phyloP scores from a whole-genome alignment of 1,140 invertebrate species.

The Sarcophaga bullata region DNA sequence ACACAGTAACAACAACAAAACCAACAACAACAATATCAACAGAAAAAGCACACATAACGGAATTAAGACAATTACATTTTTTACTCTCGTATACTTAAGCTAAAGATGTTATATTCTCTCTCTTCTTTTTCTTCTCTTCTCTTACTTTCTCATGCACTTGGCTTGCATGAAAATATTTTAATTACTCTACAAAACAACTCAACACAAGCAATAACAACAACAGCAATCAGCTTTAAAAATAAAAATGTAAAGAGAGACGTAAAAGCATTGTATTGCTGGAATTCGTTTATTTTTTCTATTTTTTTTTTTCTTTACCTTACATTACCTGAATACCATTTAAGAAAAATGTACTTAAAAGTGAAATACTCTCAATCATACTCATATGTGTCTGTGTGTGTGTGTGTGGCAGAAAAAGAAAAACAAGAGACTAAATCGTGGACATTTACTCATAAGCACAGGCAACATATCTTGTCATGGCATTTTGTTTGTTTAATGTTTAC shows the following conservation, averaged over 20 bases:
- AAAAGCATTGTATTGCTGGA: neutral
- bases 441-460: too few species aligned
- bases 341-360: too few species aligned
- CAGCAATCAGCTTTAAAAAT: neutral
- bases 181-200: constrained; percentile 42
- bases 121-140: neutral
- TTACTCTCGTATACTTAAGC: constrained; percentile 5
- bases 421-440: too few species aligned
- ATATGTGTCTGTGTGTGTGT: too few species aligned
- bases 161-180: constrained; percentile 42
- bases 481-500: neutral
- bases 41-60: constrained; percentile 24
- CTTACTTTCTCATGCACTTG: neutral
- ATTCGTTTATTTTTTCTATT: neutral
- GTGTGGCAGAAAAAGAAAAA: too few species aligned
- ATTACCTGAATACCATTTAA: neutral
- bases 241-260: neutral
- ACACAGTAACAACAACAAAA: neutral
- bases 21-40: neutral
- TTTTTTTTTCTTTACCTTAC: neutral
- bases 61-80: neutral
- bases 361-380: too few species aligned
- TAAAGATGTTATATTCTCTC: neutral
- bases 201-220: constrained; percentile 31
- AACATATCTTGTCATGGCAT: neutral